Base-by-base conservation (phyloP, 2,113 vertebrate species). In the Sorex fumeus region DNA sequence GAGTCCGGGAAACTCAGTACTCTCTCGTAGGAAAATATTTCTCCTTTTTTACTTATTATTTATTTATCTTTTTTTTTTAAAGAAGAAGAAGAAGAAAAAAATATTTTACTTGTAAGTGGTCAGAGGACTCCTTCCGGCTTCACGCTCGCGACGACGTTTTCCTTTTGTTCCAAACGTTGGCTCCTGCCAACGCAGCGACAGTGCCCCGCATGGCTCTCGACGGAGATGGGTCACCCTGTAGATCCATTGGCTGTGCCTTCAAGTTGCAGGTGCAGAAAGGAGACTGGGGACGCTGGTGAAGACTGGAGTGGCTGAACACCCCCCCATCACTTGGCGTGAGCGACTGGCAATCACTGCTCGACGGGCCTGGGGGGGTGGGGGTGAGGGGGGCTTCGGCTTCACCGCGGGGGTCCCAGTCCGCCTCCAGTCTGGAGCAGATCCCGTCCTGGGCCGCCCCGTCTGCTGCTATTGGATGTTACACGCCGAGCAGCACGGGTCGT, bases 391-490 rank as follows among this genome's bases (percentile, higher is more conserved):
- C 53, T 53, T 15, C 40, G 40, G 47, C 47, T 50, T 50, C 47
- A 50, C 10, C 47, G 47, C 13, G 47, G 47, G 47, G 5, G 9
- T 50, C 47, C 47, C 45, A 47, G 45, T 11, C 45, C 47, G 47
- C 47, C 96, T 95, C 91, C 67, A 77, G 88, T 83, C 86, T n/a
- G 71, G 93, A 94, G 91, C 74, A 81, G 88, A 90, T 70, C 16
- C 90, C 72, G 96, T 95, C 96, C 96, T 91, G 93, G 92, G 92
- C 88, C 93, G 97, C 57, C 91, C 2, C 1, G 75, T 77, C 83
- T 81, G 77, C 82, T 92, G 98, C 98, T 99, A 99, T 98, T 99
- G 99, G 98, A 99, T 99, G 99, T 99, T 99, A 98, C 99, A 99
- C 50, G 99, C 99, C 87, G 99, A 99, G 97, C 99, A 99, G 98